phyloP scores from a whole-genome alignment of 2,888 invertebrate species.

The Tetramorium bicarinatum region DNA sequence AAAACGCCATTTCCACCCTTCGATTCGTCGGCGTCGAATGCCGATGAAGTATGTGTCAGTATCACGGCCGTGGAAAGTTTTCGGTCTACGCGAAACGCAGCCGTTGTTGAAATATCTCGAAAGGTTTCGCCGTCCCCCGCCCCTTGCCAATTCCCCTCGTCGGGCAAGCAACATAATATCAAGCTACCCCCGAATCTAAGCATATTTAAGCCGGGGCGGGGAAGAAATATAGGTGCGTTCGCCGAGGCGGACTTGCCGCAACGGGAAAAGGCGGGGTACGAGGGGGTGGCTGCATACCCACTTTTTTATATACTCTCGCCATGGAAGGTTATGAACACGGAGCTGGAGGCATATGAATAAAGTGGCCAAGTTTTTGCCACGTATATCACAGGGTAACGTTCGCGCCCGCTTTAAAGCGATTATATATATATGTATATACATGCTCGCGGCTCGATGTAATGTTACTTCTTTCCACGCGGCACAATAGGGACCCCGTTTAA shows the following conservation, averaged over 20 bases:
- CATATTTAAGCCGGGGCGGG: conserved; percentile 78
- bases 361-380: conserved; percentile 82
- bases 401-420: conserved; percentile 77
- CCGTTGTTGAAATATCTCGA: conserved; percentile 70
- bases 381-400: conserved; percentile 82
- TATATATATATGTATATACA: conserved; percentile 55
- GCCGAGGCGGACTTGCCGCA: conserved; percentile 54
- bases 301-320: conserved; percentile 80
- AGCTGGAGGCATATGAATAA: conserved; percentile 82
- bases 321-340: conserved; percentile 78
- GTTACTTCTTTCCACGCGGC: conserved; percentile 63
- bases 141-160: conserved; percentile 28
- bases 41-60: conserved; percentile 59
- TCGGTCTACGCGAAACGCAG: conserved; percentile 59
- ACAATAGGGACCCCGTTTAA: conserved; percentile 64
- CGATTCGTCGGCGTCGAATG: conserved; percentile 61
- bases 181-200: conserved; percentile 78
- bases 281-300: conserved; percentile 72
- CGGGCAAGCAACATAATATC: conserved; percentile 73
- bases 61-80: conserved; percentile 68
- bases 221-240: conserved; percentile 73
- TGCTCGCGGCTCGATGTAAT: conserved; percentile 62
- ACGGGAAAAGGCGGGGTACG: conserved; percentile 53
- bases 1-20: conserved; percentile 52
- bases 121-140: conserved; percentile 32